Percentiles rank a stretch among this genome's conserved stretches.
Conservation (phyloP, 30 jellyfish, hydroid and myxozoan genomes). For the Hydra vulgaris region DNA sequence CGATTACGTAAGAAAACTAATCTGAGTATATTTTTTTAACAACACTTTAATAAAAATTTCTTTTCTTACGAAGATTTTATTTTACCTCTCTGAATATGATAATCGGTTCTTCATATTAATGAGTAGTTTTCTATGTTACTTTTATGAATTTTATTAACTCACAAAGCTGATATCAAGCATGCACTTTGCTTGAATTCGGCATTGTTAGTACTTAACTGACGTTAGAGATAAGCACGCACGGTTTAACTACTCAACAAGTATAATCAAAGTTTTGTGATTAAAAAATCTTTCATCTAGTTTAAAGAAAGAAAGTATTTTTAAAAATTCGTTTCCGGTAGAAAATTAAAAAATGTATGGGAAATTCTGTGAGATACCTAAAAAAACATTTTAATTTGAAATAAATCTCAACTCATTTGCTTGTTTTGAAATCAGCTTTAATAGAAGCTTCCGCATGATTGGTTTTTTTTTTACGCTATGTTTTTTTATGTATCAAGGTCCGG, state of each 20-base stretch:
- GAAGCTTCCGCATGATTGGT: not conserved
- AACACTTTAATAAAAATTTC: too few relatives aligned
- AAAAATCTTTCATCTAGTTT: too few relatives aligned
- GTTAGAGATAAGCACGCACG: not conserved
- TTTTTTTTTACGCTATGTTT: not conserved
- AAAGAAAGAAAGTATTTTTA: not conserved
- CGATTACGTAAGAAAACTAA: too few relatives aligned
- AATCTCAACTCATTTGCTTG: not conserved
- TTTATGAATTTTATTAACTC: not conserved
- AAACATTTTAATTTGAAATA: not conserved
- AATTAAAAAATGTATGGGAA: not conserved
- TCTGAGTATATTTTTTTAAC: too few relatives aligned
- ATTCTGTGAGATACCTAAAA: not conserved
- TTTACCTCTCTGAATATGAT: not conserved
- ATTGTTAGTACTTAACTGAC: not conserved
- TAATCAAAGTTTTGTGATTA: too few relatives aligned
- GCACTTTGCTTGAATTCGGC: not conserved
- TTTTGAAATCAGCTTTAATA: not conserved
- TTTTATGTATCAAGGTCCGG: too few relatives aligned
- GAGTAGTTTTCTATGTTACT: not conserved
- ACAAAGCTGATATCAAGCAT: not conserved
- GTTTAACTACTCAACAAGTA: not conserved
- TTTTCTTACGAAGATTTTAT: too few relatives aligned
- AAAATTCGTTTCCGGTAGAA: not conserved
- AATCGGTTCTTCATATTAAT: not conserved